A percentile compares a stretch with the other conserved stretches of the same genome.
These are phyloP conservation scores for Habroteleia sp. DNA, from an alignment of 2,888 invertebrate species.

Conservation along the genomic window DNA sequence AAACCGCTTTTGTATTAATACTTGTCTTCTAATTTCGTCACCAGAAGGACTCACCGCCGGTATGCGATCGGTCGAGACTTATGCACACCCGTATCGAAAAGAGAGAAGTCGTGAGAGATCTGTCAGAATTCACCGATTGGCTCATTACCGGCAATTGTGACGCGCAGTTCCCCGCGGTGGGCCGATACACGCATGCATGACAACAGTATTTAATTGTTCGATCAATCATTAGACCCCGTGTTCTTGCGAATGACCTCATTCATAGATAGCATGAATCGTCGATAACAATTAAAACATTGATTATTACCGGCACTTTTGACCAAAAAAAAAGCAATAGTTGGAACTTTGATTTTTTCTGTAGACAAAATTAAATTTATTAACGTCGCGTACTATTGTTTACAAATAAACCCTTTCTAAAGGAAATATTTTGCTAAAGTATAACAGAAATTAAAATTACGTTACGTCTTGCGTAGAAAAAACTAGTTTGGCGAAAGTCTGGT, in stretches of 20 bases:
- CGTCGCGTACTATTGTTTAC: no score
- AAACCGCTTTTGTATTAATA: conserved; percentile 35
- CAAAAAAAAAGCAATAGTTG: no score
- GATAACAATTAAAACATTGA: conserved; percentile 51
- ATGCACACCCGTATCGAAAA: conserved; percentile 76
- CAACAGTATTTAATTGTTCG: conserved; percentile 80
- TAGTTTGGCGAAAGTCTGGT: no score
- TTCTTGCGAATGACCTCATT: conserved; percentile 41
- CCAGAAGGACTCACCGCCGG: conserved; percentile 47
- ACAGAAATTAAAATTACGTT: no score
- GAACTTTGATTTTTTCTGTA: no score
- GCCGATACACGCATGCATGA: conserved; percentile 72
- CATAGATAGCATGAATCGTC: conserved; percentile 51
- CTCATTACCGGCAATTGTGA: conserved; percentile 81
- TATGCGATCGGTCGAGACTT: conserved; percentile 42
- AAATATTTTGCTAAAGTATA: no score
- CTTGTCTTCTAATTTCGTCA: conserved; percentile 59
- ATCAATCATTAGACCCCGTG: conserved; percentile 73
- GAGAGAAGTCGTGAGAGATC: conserved; percentile 72
- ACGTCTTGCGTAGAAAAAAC: no score
- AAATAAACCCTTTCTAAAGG: no score
- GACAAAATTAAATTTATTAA: no score
- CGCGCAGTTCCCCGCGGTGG: conserved; percentile 75
- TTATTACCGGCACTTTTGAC: conserved; percentile 38
- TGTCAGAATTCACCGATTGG: conserved; percentile 74